phyloP scores from a whole-genome alignment of 2,797 vertebrate genomes.

The Sebastes minor region DNA sequence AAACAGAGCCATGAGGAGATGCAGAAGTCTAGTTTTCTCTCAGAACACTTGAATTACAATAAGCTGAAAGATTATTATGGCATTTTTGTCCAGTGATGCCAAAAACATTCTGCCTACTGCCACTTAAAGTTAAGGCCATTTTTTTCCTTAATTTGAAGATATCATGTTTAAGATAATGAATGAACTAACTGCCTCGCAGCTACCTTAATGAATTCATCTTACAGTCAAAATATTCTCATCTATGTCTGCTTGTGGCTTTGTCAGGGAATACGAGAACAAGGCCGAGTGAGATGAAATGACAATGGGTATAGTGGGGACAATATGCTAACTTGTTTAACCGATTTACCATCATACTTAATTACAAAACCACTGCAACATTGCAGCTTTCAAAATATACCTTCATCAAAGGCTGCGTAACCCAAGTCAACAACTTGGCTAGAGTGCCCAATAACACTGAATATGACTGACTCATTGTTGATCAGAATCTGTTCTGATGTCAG shows the following conservation, averaged over 20 bases:
- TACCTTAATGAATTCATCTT: slow-evolving; percentile 9
- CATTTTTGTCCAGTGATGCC: no score
- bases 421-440: background rate
- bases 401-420: background rate
- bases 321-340: background rate
- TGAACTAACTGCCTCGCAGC: background rate
- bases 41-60: no score
- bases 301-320: background rate
- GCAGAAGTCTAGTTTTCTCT: no score
- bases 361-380: background rate
- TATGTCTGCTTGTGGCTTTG: slow-evolving; percentile 8
- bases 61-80: no score
- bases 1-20: no score
- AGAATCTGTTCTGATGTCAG: background rate
- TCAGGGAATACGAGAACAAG: background rate
- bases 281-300: background rate
- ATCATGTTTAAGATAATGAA: background rate
- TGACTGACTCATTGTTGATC: background rate
- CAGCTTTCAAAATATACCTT: background rate
- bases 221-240: slow-evolving; percentile 19
- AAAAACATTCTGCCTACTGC: no score
- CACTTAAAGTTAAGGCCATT: no score
- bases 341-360: background rate
- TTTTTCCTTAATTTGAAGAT: background rate
- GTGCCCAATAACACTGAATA: background rate